Percentiles rank a stretch among this genome's conserved stretches.
phyloP scores from a whole-genome alignment of 2,888 invertebrate genomes.

The Colostygia pectinataria region DNA sequence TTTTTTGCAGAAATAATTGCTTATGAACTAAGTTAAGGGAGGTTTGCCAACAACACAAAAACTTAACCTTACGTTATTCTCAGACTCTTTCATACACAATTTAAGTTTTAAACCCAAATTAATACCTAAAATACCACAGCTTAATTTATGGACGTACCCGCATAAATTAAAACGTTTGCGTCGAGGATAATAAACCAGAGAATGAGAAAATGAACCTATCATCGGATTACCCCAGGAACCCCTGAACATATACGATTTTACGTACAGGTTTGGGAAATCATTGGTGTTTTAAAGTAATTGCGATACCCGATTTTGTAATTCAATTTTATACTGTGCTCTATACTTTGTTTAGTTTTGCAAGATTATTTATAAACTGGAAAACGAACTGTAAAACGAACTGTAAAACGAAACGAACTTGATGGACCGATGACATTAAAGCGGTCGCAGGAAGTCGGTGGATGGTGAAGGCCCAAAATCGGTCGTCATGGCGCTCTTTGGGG shows the following conservation, averaged over 20 bases:
- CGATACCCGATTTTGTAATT: background rate
- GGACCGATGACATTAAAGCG: too few relatives aligned
- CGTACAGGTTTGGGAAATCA: constrained; percentile 9
- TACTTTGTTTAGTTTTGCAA: too few relatives aligned
- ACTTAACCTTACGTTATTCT: constrained; percentile 13
- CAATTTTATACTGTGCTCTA: too few relatives aligned
- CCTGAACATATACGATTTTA: constrained; percentile 14
- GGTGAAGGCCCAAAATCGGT: too few relatives aligned
- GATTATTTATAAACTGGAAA: too few relatives aligned
- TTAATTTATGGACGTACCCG: constrained; percentile 42
- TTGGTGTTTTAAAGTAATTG: constrained; percentile 7
- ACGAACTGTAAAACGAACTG: too few relatives aligned
- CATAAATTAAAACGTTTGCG: constrained; percentile 49
- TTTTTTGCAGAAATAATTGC: too few relatives aligned
- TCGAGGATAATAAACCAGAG: constrained; percentile 41
- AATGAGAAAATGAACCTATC: constrained; percentile 48
- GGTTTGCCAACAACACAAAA: background rate
- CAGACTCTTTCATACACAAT: constrained; percentile 11
- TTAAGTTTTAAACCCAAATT: constrained; percentile 29
- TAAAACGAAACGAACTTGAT: too few relatives aligned
- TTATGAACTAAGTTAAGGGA: too few relatives aligned
- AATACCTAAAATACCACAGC: constrained; percentile 32
- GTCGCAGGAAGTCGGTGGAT: too few relatives aligned
- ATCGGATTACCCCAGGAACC: constrained; percentile 41
- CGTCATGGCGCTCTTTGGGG: too few relatives aligned